phyloP scores from a whole-genome alignment of 2,797 vertebrate species.

The Poecilia picta region DNA sequence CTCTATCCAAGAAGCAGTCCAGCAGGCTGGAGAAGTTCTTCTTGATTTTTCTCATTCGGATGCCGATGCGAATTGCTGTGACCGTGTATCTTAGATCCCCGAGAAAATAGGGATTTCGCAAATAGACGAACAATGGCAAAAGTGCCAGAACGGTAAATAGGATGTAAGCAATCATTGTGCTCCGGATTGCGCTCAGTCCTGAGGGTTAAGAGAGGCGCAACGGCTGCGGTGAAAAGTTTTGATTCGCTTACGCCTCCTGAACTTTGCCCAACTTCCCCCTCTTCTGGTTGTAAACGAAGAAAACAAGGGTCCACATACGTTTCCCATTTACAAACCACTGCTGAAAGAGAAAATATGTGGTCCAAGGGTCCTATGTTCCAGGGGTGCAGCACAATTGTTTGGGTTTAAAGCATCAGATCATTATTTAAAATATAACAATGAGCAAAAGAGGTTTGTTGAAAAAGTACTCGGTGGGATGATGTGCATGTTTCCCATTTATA shows the following conservation, averaged over 20 bases:
- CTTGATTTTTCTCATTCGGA: rapidly evolving
- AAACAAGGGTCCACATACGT: background rate
- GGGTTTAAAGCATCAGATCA: too few relatives aligned
- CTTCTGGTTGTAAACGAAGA: background rate
- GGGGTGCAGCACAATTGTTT: background rate
- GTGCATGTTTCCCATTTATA: background rate
- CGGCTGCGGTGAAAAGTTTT: rapidly evolving
- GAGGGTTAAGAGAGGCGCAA: background rate
- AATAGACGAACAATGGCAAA: constrained; percentile 41
- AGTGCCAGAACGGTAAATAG: constrained; percentile 43
- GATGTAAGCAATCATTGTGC: constrained; percentile 36
- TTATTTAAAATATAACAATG: too few relatives aligned
- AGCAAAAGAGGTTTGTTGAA: background rate
- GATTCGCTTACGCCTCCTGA: constrained; percentile 14
- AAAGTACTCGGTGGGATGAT: background rate
- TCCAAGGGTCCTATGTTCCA: background rate
- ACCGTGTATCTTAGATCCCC: constrained; percentile 49
- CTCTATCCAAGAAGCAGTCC: constrained; percentile 74
- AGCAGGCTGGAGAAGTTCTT: constrained; percentile 70
- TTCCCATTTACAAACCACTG: background rate
- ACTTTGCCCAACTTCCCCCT: constrained; percentile 24
- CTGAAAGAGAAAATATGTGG: background rate
- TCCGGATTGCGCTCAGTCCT: background rate
- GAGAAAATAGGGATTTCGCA: constrained; percentile 63
- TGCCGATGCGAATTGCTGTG: rapidly evolving